phyloP scores from a whole-genome alignment of 1,140 invertebrate genomes.

The Drosophila tsacasi region DNA sequence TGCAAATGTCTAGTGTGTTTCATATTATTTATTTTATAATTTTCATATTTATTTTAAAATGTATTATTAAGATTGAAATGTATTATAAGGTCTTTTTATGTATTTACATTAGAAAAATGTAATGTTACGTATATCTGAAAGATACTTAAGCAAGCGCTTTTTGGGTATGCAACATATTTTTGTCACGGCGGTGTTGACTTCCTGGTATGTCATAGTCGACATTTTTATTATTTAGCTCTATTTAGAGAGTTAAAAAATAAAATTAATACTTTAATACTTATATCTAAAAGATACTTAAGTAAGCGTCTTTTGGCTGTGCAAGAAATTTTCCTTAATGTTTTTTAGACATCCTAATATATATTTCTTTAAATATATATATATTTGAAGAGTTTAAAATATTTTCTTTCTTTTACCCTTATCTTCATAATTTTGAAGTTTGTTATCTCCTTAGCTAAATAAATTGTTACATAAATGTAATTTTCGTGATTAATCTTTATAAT shows the following conservation, averaged over 20 bases:
- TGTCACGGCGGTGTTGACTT: rapidly evolving
- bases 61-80: not conserved
- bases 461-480: not conserved
- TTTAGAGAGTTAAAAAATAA: too few species aligned
- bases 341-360: too few species aligned
- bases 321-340: too few species aligned
- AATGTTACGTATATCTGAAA: too few species aligned
- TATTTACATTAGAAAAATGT: not conserved
- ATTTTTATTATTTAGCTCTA: too few species aligned
- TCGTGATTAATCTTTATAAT: not conserved
- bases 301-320: too few species aligned
- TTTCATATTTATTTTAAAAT: not conserved
- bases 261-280: too few species aligned
- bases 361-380: not conserved
- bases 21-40: not conserved
- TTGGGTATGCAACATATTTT: not conserved
- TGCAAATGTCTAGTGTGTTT: not conserved
- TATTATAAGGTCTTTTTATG: not conserved
- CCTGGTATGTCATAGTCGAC: not conserved
- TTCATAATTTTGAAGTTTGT: too few species aligned
- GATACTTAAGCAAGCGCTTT: not conserved
- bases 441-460: not conserved
- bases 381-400: too few species aligned
- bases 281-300: too few species aligned
- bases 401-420: not conserved